Conservation (phyloP, 2,113 vertebrate genomes). For the Python bivittatus region DNA sequence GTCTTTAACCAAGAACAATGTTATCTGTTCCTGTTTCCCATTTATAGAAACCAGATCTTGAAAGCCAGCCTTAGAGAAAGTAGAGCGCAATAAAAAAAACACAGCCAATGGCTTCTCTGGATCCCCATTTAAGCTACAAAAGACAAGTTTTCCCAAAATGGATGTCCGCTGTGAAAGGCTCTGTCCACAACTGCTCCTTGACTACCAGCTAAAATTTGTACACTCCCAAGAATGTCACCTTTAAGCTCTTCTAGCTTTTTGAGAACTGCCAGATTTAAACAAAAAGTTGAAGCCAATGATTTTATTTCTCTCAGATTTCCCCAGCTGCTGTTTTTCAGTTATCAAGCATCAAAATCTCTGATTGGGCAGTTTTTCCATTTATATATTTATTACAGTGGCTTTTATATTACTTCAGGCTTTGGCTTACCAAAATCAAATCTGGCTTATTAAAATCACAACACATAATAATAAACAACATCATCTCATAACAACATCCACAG, state of each 20-base stretch:
- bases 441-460: no score
- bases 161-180: background rate
- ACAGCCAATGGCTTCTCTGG: no score
- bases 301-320: background rate
- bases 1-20: background rate
- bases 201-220: background rate
- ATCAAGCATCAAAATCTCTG: background rate
- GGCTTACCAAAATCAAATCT: background rate
- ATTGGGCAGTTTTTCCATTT: background rate
- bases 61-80: background rate
- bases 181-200: background rate
- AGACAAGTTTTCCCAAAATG: background rate
- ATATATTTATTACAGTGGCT: background rate
- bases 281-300: background rate
- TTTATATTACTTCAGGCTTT: background rate
- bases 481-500: no score
- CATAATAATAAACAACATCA: no score
- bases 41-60: background rate
- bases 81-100: background rate
- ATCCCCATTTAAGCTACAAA: background rate
- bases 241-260: background rate
- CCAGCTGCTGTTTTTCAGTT: background rate
- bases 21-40: background rate
- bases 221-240: background rate
- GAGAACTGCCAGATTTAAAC: background rate